These are phyloP conservation scores for Pomacea canaliculata DNA, from an alignment of 2,888 invertebrate species.

Conservation along the genomic window DNA sequence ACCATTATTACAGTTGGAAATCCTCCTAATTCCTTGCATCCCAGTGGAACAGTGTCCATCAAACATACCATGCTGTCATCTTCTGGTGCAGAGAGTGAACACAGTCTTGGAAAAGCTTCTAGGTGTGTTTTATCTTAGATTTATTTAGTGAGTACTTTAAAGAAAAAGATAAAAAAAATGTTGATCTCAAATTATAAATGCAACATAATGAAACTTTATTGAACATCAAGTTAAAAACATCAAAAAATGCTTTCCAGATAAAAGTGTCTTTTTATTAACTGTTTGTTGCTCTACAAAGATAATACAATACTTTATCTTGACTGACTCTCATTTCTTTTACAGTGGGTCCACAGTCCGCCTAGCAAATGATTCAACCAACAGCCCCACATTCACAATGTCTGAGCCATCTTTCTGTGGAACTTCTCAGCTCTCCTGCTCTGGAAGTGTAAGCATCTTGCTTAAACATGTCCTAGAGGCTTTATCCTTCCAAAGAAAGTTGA, in stretches of 20 bases:
- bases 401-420: conserved; percentile 31
- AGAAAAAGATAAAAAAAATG: background rate
- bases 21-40: conserved; percentile 52
- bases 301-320: background rate
- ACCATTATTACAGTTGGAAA: conserved; percentile 67
- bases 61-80: conserved; percentile 45
- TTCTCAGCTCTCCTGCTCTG: background rate
- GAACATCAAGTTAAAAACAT: too few relatives aligned
- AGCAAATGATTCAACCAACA: conserved; percentile 46
- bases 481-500: too few relatives aligned
- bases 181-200: background rate
- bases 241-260: too few relatives aligned
- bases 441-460: background rate
- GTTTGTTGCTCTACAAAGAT: conserved; percentile 1
- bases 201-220: too few relatives aligned
- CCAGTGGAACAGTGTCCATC: conserved; percentile 55
- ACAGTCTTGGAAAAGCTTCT: conserved; percentile 52
- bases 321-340: background rate
- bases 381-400: conserved; percentile 50
- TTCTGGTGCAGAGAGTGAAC: conserved; percentile 49
- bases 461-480: too few relatives aligned
- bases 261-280: background rate
- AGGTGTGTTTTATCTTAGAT: conserved; percentile 35
- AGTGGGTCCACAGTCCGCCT: conserved; percentile 46
- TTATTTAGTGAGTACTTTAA: too few relatives aligned